Base-by-base conservation (phyloP, 2,113 vertebrate species). In the Platysteira castanea region DNA sequence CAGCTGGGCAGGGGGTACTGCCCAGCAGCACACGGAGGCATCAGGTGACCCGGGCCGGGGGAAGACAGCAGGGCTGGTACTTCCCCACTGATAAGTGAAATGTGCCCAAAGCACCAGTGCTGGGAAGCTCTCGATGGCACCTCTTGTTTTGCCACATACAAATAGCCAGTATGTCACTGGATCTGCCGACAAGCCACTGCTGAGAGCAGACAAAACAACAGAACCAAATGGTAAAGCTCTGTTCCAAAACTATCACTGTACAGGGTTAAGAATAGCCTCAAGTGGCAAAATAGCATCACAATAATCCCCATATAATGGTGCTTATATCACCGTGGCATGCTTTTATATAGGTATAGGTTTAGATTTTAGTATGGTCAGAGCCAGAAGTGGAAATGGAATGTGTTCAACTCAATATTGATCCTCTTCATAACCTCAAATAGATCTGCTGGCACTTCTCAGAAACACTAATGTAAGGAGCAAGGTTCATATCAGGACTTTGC, bases 111-210 rank as follows among this genome's bases (percentile, higher is more conserved):
- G 53, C 4, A 1, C 20, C 44, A 3, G 49, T 0, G 33, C 59
- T 54, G 24, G 20, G 33, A 68, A 56, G 22, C 1, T 1, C 44
- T 65, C 0, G 1, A 41, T 61, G 69, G 41, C 46, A 35, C 37
- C 0, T 1, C 42, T 70, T 0, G 2, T 50, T 85, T 37, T 75
- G 35, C 28, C 22, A 13, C 24, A 1, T 5, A 17, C 1, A 7
- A 42, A 30, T 1, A 41, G 56, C 17, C 52, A 46, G 5, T 17
- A 3, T 17, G 26, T 37, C 47, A 22, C n/a, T 50, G 44, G 31
- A 9, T 22, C 19, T 49, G 70, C 56, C 2, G 6, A n/a, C 1
- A 4, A 50, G 23, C 16, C n/a, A 7, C 46, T 4, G 2, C 53
- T 46, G n/a, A 52, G 52, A 46, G 44, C 23, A 39, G 70, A 23